Evolutionary conservation across 1,140 invertebrate species (phyloP), one percentile per base, ranked within the genome.

Genomic region (Saxidomus purpurata): DNA sequence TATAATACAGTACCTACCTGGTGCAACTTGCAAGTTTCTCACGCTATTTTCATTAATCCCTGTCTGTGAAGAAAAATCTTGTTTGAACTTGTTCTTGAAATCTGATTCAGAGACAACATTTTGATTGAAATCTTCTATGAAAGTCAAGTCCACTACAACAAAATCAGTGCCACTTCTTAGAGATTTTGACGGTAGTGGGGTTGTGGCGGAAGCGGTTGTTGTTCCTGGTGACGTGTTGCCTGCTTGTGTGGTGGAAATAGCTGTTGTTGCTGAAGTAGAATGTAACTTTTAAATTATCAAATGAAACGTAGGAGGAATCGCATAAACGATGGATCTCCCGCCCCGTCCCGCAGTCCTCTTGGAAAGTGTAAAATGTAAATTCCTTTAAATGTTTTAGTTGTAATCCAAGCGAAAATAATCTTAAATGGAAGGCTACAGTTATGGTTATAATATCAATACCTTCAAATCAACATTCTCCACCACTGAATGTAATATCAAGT

Each of bases 61-160:
- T 9, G 76, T 79, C 1, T 38, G 40, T 6, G 67, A 4, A 40
- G 25, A 8, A 2, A 71, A 11, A 22, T 71, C 67, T 71, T 36
- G 3, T 79, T 52, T 79, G 49, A 79, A 13, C 31, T 79, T 79
- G 40, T 47, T 79, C 6, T 79, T 79, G 1, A 55, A 52, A 19
- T 13, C 49, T 49, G 40, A 4, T 34, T 49, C 49, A 9, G 76
- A 49, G 3, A 4, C 40, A 9, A 55, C 49, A 55, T 0, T 52
- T 1, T 2, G 11, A 9, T 47, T 43, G 19, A 25, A 79, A 38
- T 79, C 49, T 28, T 79, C 34, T 34, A 19, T 4, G 17, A 79
- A 79, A 13, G 40, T 49, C 22, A 79, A 79, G n/a, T 52, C 40
- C 2, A 79, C 31, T 25, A 28, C 19, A 2, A 79, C 43, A 15